Evolutionary conservation across 2,888 invertebrate genomes (phyloP).

Genomic region (Andrena bucephala): DNA sequence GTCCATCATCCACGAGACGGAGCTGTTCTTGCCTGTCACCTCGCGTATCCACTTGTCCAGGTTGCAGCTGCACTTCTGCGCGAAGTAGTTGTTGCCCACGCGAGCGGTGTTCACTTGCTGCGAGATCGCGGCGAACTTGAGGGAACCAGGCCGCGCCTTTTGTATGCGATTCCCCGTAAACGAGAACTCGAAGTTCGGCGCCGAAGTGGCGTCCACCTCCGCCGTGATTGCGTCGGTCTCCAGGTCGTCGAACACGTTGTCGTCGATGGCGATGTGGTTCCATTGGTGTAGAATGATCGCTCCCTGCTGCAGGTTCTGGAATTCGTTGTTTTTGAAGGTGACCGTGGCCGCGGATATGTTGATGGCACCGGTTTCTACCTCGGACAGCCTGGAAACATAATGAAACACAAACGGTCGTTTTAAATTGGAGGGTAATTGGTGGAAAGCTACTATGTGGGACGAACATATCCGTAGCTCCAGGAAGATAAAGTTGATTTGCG

Average conservation of each 20-base stretch:
- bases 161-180: slow-evolving; percentile 88
- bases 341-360: slow-evolving; percentile 88
- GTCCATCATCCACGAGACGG: slow-evolving; percentile 85
- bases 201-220: slow-evolving; percentile 83
- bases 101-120: slow-evolving; percentile 84
- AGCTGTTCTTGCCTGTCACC: slow-evolving; percentile 85
- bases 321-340: slow-evolving; percentile 87
- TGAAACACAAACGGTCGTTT: not conserved
- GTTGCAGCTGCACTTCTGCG: slow-evolving; percentile 88
- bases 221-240: slow-evolving; percentile 87
- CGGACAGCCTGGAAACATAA: slow-evolving; percentile 87
- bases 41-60: slow-evolving; percentile 87
- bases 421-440: not conserved
- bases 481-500: no score
- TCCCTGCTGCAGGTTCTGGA: slow-evolving; percentile 86
- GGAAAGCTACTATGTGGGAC: not conserved
- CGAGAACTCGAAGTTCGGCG: slow-evolving; percentile 84
- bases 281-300: slow-evolving; percentile 89
- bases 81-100: slow-evolving; percentile 88
- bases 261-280: slow-evolving; percentile 88
- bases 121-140: slow-evolving; percentile 87
- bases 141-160: slow-evolving; percentile 86
- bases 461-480: not conserved
- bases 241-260: slow-evolving; percentile 88
- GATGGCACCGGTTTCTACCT: slow-evolving; percentile 88